Conservation (phyloP, 2,888 invertebrate genomes). For the Cerceris rybyensis region DNA sequence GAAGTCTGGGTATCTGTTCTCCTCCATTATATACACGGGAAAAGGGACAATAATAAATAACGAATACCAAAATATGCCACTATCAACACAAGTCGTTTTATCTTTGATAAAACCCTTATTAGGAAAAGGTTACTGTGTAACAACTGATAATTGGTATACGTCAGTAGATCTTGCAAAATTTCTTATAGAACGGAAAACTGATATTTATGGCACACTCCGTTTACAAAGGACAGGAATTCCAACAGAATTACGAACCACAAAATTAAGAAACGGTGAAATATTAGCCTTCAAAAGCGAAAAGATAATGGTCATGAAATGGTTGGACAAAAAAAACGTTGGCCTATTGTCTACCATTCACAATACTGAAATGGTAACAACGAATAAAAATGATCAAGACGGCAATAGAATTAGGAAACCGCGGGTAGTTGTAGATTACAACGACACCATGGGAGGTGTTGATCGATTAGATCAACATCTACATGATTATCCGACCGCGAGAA, state of each 20-base stretch:
- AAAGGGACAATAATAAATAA: not conserved
- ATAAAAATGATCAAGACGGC: not conserved
- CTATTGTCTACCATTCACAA: not conserved
- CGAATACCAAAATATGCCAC: not conserved
- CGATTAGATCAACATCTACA: not conserved
- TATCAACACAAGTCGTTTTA: not conserved
- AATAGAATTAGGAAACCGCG: not conserved
- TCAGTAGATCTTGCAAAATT: not conserved
- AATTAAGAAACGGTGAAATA: not conserved
- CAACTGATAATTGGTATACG: constrained; percentile 1
- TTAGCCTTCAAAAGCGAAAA: not conserved
- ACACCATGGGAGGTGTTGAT: constrained; percentile 4
- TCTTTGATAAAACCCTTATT: not conserved
- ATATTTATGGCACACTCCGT: not conserved
- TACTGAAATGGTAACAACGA: not conserved
- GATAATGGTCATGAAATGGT: not conserved
- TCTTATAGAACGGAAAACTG: not conserved
- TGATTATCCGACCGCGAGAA: not conserved
- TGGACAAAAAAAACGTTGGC: not conserved
- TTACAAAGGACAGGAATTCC: not conserved
- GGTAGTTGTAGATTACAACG: not conserved
- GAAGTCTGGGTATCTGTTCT: too few species aligned
- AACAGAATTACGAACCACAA: not conserved
- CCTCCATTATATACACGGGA: too few species aligned
- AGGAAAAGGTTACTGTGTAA: constrained; percentile 3